Evolutionary conservation across 2,888 invertebrate genomes (phyloP).

Genomic region (Oscheius onirici): DNA sequence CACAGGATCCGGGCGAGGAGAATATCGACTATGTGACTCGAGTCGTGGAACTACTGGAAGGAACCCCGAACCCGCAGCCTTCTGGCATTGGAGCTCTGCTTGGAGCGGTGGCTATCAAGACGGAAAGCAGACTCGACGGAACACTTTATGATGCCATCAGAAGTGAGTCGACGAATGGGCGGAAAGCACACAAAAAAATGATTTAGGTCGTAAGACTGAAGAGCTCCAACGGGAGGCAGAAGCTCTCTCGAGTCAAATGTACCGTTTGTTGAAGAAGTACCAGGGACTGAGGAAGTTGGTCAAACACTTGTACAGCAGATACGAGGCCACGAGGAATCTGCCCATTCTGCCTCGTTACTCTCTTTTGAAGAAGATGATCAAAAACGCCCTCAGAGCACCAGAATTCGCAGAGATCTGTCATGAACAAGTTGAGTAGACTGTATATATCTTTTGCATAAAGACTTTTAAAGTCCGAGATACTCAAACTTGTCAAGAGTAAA

Average conservation of each 20-base stretch:
- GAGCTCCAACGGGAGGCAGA: conserved; percentile 93
- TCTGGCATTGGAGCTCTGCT: conserved; percentile 68
- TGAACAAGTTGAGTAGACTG: conserved; percentile 79
- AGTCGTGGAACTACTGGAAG: conserved; percentile 62
- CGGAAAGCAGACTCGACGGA: conserved; percentile 66
- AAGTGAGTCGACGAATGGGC: conserved; percentile 50
- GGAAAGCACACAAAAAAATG: background rate
- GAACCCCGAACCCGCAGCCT: conserved; percentile 47
- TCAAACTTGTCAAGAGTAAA: background rate
- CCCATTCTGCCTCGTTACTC: conserved; percentile 80
- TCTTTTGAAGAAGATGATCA: conserved; percentile 96
- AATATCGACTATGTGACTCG: conserved; percentile 84
- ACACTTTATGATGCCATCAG: conserved; percentile 60
- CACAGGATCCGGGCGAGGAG: conserved; percentile 91
- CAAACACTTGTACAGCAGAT: conserved; percentile 59
- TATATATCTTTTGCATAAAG: conserved; percentile 10
- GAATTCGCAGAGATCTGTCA: conserved; percentile 96
- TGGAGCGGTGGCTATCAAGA: conserved; percentile 45
- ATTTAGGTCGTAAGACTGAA: conserved; percentile 87
- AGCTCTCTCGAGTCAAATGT: conserved; percentile 90
- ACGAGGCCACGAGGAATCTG: conserved; percentile 63
- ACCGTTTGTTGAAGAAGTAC: conserved; percentile 89
- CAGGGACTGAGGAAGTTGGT: conserved; percentile 84
- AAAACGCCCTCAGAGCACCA: conserved; percentile 92
- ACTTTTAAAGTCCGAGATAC: background rate